Base-by-base conservation (phyloP, 2,113 vertebrate species). In the Trichechus manatus region DNA sequence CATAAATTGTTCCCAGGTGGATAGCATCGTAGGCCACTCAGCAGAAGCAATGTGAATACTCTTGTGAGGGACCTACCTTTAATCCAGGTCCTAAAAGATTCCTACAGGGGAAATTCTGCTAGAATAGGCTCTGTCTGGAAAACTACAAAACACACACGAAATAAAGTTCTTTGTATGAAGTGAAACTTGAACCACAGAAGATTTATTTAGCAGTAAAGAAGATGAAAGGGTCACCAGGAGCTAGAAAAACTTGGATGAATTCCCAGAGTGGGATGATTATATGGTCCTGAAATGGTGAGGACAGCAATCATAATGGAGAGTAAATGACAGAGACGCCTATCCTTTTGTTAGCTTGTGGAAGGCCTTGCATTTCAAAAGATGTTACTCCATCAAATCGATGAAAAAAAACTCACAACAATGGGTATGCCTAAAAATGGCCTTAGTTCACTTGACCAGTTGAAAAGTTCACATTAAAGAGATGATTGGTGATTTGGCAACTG, bases 391-490 rank as follows among this genome's bases (percentile, higher is more conserved):
- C 27, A 92, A 72, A 68, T 79, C 3, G 59, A 13, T 70, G 50
- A 72, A 81, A 78, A 85, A 91, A 36, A 4, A 61, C 23, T 93
- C 61, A 66, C 47, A 80, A 50, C 22, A 63, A 47, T 17, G 20
- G 11, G 4, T 9, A 39, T 39, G 4, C 89, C 68, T 90, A 83
- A 84, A 89, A 90, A 70, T 42, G 29, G 15, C 14, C n/a, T 42
- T 53, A 74, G 19, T 85, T 96, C 27, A 68, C 31, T 33, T 61
- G 29, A 83, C 39, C 63, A 87, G 63, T 27, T 66, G 22, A 96
- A 96, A 91, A 33, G 63, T 79, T 89, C 44, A 63, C 56, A 53
- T 96, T 78, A 89, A 82, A 64, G 29, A 93, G 85, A 92, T 74
- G 25, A 22, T 25, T 56, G 15, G 5, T 89, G 20, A 86, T 94